These are phyloP conservation scores for human DNA, from an alignment of 2,113 vertebrate species.

Conservation along the genomic window DNA sequence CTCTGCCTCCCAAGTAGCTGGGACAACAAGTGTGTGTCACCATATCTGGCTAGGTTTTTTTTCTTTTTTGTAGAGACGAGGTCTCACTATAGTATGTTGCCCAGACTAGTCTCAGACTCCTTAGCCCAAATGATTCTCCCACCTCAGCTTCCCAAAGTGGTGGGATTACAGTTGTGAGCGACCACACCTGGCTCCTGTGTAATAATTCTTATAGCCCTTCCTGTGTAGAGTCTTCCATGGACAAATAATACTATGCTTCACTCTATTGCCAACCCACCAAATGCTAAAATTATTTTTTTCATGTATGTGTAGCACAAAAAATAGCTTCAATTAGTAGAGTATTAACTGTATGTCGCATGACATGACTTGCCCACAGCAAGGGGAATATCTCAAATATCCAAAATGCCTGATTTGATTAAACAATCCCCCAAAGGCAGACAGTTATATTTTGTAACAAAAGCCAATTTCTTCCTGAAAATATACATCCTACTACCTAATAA, in stretches of 20 bases:
- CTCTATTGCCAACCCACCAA: neutral
- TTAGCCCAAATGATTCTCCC: too few relatives aligned
- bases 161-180: too few relatives aligned
- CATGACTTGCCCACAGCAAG: neutral
- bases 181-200: too few relatives aligned
- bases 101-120: too few relatives aligned
- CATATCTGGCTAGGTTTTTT: too few relatives aligned
- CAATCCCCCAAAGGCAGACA: neutral
- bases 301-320: neutral
- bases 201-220: neutral
- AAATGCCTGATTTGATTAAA: neutral
- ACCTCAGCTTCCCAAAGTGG: too few relatives aligned
- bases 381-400: neutral
- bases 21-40: too few relatives aligned
- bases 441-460: neutral
- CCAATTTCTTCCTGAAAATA: neutral
- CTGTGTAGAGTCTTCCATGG: neutral
- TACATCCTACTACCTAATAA: neutral
- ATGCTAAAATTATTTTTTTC: neutral
- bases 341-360: neutral
- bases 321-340: neutral
- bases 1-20: too few relatives aligned
- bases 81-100: too few relatives aligned
- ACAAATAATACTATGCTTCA: neutral
- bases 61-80: too few relatives aligned